A percentile compares a stretch with the other conserved stretches of the same genome.
Evolutionary conservation across 2,797 vertebrate genomes (phyloP).

Genomic region (Anguilla pacifica): DNA sequence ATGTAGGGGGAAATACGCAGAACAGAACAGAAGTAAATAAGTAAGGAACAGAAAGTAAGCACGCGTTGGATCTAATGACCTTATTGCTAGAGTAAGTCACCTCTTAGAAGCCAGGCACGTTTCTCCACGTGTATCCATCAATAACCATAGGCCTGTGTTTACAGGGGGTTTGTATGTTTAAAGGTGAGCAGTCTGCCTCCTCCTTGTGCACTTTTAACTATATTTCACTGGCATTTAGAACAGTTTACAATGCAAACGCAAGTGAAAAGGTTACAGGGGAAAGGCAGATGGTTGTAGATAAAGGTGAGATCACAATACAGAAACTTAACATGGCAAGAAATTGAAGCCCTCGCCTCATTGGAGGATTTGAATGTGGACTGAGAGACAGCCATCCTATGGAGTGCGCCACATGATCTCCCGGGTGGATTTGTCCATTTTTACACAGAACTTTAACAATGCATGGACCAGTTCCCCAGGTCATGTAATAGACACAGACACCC

Average conservation of each 20-base stretch:
- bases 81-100: conserved; percentile 20
- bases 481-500: neutral
- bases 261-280: too few relatives aligned
- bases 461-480: neutral
- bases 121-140: conserved; percentile 12
- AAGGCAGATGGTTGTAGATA: too few relatives aligned
- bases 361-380: neutral
- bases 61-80: neutral
- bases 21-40: too few relatives aligned
- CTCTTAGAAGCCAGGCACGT: neutral
- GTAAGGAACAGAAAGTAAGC: too few relatives aligned
- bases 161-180: neutral
- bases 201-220: too few relatives aligned
- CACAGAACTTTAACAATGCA: neutral
- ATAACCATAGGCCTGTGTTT: neutral
- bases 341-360: too few relatives aligned
- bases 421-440: neutral
- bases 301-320: too few relatives aligned
- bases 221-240: too few relatives aligned
- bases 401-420: neutral
- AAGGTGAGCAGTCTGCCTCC: neutral
- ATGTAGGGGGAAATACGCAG: neutral
- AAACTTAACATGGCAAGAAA: too few relatives aligned
- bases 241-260: too few relatives aligned
- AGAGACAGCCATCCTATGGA: neutral